A percentile compares a stretch with the other conserved stretches of the same genome.
Conservation (phyloP, 2,113 vertebrate species). For the Taxidea taxus region DNA sequence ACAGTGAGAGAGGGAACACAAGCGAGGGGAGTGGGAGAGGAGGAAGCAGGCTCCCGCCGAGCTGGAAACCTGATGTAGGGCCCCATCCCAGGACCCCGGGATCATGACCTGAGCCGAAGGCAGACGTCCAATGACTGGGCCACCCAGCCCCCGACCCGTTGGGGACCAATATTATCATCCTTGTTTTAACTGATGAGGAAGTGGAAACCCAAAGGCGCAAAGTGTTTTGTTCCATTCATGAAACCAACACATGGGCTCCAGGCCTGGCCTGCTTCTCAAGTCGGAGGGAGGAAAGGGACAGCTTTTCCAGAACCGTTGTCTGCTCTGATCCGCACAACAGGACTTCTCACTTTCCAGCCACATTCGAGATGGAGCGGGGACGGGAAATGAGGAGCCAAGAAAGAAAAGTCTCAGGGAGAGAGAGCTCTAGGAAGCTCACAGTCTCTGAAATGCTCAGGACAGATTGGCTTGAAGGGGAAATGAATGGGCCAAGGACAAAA, state of each 20-base stretch:
- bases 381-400: background rate
- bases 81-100: too few relatives aligned
- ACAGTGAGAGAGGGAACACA: too few relatives aligned
- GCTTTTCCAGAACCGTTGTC: fast-evolving
- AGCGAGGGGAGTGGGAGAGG: too few relatives aligned
- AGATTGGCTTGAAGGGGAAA: background rate
- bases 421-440: background rate
- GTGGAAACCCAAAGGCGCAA: background rate
- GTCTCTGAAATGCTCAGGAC: background rate
- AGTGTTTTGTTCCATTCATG: background rate
- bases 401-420: background rate
- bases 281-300: too few relatives aligned
- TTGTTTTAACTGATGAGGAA: background rate
- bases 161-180: background rate
- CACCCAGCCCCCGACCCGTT: too few relatives aligned
- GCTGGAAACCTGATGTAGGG: too few relatives aligned
- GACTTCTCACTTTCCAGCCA: background rate
- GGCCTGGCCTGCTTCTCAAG: background rate
- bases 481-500: background rate
- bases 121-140: too few relatives aligned
- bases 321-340: too few relatives aligned
- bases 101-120: too few relatives aligned
- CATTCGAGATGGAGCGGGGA: background rate
- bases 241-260: background rate
- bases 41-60: too few relatives aligned